phyloP scores from a whole-genome alignment of 2,888 invertebrate species.

The Anthrax anthrax region DNA sequence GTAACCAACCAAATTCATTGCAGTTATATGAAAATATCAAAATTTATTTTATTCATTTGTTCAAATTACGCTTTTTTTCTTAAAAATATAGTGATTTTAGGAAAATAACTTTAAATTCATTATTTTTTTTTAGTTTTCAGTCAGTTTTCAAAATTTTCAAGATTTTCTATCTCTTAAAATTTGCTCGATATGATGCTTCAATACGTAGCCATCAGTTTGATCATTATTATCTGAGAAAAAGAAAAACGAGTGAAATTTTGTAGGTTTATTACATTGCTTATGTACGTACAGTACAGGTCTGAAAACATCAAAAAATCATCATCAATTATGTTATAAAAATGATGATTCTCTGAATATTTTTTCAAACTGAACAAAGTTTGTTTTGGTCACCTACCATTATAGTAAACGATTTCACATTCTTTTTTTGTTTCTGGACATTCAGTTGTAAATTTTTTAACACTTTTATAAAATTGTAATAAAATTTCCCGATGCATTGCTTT shows the following conservation, averaged over 20 bases:
- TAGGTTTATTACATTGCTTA: no score
- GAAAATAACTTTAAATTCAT: no score
- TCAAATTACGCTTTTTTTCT: no score
- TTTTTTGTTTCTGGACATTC: constrained; percentile 22
- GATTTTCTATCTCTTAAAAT: background rate
- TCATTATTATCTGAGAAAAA: background rate
- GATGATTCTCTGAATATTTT: background rate
- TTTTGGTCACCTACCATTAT: constrained; percentile 18
- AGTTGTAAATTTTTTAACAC: constrained; percentile 18
- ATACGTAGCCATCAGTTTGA: background rate
- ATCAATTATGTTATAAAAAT: no score
- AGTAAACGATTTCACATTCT: constrained; percentile 21
- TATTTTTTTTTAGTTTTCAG: background rate
- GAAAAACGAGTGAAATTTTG: no score
- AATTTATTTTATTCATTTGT: no score
- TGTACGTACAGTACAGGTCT: no score
- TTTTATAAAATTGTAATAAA: constrained; percentile 22
- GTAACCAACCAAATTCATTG: no score
- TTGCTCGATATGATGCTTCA: background rate
- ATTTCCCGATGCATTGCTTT: constrained; percentile 24
- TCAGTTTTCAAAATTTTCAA: background rate
- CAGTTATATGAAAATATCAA: no score
- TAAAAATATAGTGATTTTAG: no score
- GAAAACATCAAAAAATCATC: no score
- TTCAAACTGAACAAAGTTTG: background rate